Evolutionary conservation across 92 coral and sea anemone species (phyloP), one percentile per base, ranked within the genome.

Genomic region (Palythoa caribaeorum): DNA sequence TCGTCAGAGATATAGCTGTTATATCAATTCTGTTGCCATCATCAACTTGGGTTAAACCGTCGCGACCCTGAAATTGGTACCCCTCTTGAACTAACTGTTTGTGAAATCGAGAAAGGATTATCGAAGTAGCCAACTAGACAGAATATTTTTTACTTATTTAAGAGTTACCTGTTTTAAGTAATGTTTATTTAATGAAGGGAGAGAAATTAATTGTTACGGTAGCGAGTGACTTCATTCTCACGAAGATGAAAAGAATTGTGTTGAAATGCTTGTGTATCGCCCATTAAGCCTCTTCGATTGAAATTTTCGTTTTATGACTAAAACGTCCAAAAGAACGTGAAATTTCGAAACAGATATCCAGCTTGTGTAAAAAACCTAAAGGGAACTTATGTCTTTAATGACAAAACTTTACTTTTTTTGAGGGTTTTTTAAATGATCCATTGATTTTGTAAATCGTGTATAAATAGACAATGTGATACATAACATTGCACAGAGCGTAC

Each of bases 31-130:
- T 48, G 62, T 70, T 81, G 59, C 55, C 36, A 81, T 44, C 47
- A 44, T 44, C 47, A 44, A 53, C 76, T 44, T 52, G 21, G 75
- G 53, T 66, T 81, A 71, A 81, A 65, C 86, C 28, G 28, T 68
- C 28, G 38, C 86, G 86, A 81, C 76, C 76, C 35, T 37, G 20
- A 21, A 53, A 51, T 21, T 9, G 48, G 5, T 55, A 77, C 44
- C 68, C 69, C 28, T 77, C 47, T 28, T 19, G 68, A 77, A 12
- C 14, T 77, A 55, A 35, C 68, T 54, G 83, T 50, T 50, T 19
- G 54, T 35, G 68, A 77, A 77, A 77, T 77, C 66, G 68, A 54
- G 83, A 77, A 53, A 77, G 83, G 4, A 76, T 53, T 76, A 62
- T 38, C 40, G 80, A 16, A 51, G 65, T 21, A 28, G 63, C 44